Evolutionary conservation across 2,888 invertebrate species (phyloP), one percentile per base, ranked within the genome.

Genomic region (Tiliacea citrago): DNA sequence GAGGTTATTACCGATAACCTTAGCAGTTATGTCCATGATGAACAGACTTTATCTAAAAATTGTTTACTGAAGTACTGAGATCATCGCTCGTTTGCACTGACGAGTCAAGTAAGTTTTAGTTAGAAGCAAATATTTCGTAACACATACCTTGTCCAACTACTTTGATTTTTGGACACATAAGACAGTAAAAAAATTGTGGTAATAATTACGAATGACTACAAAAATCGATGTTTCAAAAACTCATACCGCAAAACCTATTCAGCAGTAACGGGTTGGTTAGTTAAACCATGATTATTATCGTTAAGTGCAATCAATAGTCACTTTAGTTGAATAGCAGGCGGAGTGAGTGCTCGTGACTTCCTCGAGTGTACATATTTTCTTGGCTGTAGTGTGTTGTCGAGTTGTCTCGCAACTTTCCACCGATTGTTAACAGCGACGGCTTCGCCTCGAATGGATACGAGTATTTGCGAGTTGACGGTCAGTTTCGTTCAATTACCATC

Each of bases 371-470:
- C 74, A 85, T 83, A 93, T 94, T 95, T 94, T 94, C 93, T 93
- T 91, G 85, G 86, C 81, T 84, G 87, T 88, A 67, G 77, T 82
- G 53, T 76, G 75, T 79, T 81, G 89, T 83, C 86, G 83, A 91
- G 88, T 90, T 85, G 95, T 91, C 92, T 91, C 86, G 90, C 94
- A 94, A 95, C 95, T 96, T 96, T 96, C 95, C 94, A 93, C 89
- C 85, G 88, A 90, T 92, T 91, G 91, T 91, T 91, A 88, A 89
- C 88, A 90, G 57, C 71, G 63, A 73, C 71, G 73, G 65, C 75
- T 84, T 80, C 67, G 73, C 83, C 68, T 81, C 68, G 39, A 82
- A 77, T 82, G 68, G 79, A 85, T 88, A n/a, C n/a, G n/a, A n/a
- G n/a, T n/a, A 85, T 86, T 83, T 75, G 79, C 69, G 58, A 73